phyloP scores from a whole-genome alignment of 2,888 invertebrate genomes.

The Eubasilissa splendida region DNA sequence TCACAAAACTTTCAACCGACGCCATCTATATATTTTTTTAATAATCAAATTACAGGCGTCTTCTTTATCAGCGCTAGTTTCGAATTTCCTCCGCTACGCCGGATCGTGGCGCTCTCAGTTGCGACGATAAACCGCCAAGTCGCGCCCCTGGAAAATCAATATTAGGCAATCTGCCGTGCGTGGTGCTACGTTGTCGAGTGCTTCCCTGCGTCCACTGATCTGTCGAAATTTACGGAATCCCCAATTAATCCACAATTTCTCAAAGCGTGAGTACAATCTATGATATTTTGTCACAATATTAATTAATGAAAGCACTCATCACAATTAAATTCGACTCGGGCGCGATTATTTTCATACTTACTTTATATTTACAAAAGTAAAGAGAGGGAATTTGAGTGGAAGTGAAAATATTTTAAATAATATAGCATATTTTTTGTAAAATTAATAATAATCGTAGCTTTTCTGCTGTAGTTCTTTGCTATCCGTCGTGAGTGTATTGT shows the following conservation, averaged over 20 bases:
- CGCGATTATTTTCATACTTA: too few species aligned
- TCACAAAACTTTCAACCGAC: neutral
- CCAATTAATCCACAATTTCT: constrained; percentile 11
- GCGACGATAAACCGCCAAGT: constrained; percentile 46
- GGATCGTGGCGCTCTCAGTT: constrained; percentile 39
- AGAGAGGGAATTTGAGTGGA: too few species aligned
- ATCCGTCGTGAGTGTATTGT: too few species aligned
- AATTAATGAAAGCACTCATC: neutral
- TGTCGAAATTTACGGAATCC: constrained; percentile 4
- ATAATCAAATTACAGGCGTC: neutral
- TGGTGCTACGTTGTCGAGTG: constrained; percentile 27
- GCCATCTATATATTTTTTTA: constrained; percentile 9
- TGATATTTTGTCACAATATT: neutral
- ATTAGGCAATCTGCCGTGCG: constrained; percentile 52
- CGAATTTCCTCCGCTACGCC: constrained; percentile 39
- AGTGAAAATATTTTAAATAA: too few species aligned
- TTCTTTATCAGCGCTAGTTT: constrained; percentile 38
- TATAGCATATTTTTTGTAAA: too few species aligned
- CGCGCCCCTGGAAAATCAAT: constrained; percentile 56
- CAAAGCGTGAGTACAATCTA: constrained; percentile 6
- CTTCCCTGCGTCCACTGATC: constrained; percentile 4
- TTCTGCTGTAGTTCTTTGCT: too few species aligned
- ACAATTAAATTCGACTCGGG: too few species aligned
- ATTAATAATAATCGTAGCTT: too few species aligned
- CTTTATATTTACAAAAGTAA: too few species aligned